phyloP scores from a whole-genome alignment of 2,888 invertebrate species.

The Orchesella flavescens region DNA sequence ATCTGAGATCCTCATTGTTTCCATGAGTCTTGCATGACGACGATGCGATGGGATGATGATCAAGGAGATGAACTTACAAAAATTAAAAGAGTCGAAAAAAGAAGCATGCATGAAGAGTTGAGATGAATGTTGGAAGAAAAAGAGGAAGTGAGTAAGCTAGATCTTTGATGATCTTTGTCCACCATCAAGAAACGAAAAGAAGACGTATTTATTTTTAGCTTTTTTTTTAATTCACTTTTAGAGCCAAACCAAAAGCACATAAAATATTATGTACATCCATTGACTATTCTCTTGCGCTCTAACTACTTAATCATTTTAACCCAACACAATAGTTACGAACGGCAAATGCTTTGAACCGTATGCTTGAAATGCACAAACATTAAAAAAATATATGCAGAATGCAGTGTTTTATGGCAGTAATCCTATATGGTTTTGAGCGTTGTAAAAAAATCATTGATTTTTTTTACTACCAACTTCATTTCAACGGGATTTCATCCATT shows the following conservation, averaged over 20 bases:
- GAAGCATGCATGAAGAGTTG: constrained; percentile 23
- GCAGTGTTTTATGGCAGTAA: no score
- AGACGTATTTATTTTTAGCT: background rate
- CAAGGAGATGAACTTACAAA: constrained; percentile 2
- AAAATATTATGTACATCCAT: background rate
- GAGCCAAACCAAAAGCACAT: background rate
- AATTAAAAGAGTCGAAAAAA: constrained; percentile 6
- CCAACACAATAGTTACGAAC: no score
- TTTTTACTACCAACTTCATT: background rate
- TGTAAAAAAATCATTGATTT: no score
- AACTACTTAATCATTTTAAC: background rate
- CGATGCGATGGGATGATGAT: background rate
- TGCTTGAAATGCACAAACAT: no score
- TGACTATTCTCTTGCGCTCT: background rate
- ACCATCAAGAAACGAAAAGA: constrained; percentile 4
- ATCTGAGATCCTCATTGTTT: background rate
- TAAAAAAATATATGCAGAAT: no score
- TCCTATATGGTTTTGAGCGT: no score
- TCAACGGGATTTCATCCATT: background rate
- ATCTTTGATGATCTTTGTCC: constrained; percentile 55
- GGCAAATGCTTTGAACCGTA: no score
- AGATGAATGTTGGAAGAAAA: background rate
- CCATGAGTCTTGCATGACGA: background rate
- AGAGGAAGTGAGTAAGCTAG: constrained; percentile 62
- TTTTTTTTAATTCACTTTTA: background rate